phyloP scores from a whole-genome alignment of 2,797 vertebrate species.

The Anniella stebbinsi region DNA sequence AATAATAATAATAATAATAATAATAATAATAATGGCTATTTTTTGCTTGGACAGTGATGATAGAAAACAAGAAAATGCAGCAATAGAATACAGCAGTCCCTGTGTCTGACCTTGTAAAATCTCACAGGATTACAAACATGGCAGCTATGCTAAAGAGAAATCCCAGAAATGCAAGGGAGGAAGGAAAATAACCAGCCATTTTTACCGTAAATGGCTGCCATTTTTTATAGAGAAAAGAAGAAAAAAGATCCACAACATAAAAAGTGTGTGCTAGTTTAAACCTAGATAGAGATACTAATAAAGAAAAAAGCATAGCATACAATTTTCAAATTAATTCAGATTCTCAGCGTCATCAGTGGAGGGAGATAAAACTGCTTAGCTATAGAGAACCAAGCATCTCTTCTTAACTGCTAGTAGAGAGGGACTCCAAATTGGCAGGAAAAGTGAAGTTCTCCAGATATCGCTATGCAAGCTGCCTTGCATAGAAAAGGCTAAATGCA shows the following conservation, averaged over 20 bases:
- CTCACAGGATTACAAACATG: slow-evolving; percentile 18
- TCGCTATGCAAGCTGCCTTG: slow-evolving; percentile 17
- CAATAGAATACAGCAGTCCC: slow-evolving; percentile 24
- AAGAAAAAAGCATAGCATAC: neutral
- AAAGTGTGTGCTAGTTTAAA: neutral
- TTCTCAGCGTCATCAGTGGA: neutral
- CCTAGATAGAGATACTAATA: neutral
- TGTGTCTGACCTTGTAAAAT: neutral
- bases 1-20: neutral
- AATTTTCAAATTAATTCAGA: neutral
- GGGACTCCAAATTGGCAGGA: slow-evolving; percentile 21
- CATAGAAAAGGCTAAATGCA: slow-evolving; percentile 11
- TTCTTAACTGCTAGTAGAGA: slow-evolving; percentile 2
- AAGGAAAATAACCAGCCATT: neutral
- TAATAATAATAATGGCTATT: neutral
- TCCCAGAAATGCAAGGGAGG: slow-evolving; percentile 17
- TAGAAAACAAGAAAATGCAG: slow-evolving; percentile 52
- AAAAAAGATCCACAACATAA: neutral
- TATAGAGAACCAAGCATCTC: neutral
- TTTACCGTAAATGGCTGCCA: fast-evolving
- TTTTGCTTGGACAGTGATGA: slow-evolving; percentile 55
- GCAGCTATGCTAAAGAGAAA: neutral
- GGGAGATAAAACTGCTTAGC: neutral
- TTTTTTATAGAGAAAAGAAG: neutral
- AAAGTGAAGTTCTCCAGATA: neutral